A percentile compares a stretch with the other conserved stretches of the same genome.
phyloP scores from a whole-genome alignment of 2,888 invertebrate genomes.

The Nephrotoma flavescens region DNA sequence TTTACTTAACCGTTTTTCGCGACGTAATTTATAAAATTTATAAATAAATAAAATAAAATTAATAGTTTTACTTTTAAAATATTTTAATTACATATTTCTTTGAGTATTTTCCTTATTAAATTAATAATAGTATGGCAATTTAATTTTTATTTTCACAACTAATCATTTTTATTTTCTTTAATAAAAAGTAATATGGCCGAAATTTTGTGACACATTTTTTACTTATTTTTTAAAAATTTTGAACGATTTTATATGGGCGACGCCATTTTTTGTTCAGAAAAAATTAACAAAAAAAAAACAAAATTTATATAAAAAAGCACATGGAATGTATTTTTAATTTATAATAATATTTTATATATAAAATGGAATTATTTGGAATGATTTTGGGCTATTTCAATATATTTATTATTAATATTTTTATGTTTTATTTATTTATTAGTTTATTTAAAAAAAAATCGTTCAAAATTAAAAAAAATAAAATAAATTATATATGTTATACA shows the following conservation, averaged over 20 bases:
- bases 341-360: background rate
- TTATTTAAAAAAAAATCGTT: background rate
- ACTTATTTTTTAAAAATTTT: background rate
- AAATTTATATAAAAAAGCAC: background rate
- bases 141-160: background rate
- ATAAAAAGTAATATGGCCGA: background rate
- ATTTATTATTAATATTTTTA: background rate
- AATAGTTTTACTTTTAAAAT: slow-evolving; percentile 11
- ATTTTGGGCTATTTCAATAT: background rate
- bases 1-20: slow-evolving; percentile 11
- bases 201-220: background rate
- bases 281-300: background rate
- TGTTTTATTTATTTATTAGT: background rate
- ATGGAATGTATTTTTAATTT: background rate
- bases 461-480: background rate
- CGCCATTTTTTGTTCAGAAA: background rate
- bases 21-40: slow-evolving; percentile 14
- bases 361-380: background rate
- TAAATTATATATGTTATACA: background rate
- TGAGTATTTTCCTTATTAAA: background rate
- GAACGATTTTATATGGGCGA: background rate
- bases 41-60: slow-evolving; percentile 14
- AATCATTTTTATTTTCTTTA: background rate
- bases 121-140: background rate
- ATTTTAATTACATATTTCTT: slow-evolving; percentile 7